phyloP scores from a whole-genome alignment of 2,113 vertebrate species.

The Muntiacus muntjak region DNA sequence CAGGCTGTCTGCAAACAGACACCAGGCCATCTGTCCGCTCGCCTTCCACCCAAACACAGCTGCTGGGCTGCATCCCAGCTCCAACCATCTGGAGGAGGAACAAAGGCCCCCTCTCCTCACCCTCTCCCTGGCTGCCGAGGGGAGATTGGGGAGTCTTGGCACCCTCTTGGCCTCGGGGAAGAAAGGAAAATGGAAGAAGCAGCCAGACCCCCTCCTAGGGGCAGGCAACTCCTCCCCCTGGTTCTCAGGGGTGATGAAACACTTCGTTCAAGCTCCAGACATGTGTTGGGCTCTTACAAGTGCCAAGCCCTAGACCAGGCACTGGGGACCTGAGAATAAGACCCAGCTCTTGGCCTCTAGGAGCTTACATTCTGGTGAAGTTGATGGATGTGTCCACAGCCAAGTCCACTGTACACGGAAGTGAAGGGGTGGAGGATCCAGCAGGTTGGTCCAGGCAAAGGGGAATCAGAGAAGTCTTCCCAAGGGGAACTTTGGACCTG shows the following conservation, averaged over 20 bases:
- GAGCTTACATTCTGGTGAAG: neutral
- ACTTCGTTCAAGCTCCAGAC: neutral
- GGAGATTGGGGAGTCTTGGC: neutral
- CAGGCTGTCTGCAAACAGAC: constrained; percentile 52
- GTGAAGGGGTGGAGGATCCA: neutral
- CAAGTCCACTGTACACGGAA: neutral
- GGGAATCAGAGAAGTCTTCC: neutral
- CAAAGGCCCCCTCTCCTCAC: constrained; percentile 46
- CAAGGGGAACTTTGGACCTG: neutral
- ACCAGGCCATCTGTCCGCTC: constrained; percentile 57
- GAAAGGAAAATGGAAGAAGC: neutral
- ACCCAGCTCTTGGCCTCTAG: neutral
- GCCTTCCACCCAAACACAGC: constrained; percentile 72
- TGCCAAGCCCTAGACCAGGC: neutral
- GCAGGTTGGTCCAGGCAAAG: neutral
- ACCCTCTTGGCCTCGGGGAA: neutral
- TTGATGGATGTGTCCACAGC: neutral
- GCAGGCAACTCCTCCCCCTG: neutral
- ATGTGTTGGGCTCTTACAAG: neutral
- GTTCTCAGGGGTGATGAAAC: neutral
- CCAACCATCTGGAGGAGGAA: constrained; percentile 63
- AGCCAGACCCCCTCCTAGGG: neutral
- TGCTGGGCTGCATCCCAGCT: constrained; percentile 58
- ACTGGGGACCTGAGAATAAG: neutral
- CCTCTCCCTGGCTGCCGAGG: neutral